These are phyloP conservation scores for Clistopyga incitator DNA, from an alignment of 2,888 invertebrate species.

Conservation along the genomic window DNA sequence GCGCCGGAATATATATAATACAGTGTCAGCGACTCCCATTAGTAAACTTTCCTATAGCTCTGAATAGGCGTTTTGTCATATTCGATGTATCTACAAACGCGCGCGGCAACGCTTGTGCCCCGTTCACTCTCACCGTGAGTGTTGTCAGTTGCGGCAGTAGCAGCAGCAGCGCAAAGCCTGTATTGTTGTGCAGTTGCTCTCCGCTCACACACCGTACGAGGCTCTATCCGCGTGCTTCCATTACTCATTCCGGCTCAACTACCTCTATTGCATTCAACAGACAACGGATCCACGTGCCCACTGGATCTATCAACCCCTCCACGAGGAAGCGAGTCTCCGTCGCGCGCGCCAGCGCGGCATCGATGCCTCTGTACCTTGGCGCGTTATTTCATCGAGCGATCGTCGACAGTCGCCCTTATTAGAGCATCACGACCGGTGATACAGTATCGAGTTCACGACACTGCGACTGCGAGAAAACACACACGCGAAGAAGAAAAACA, in stretches of 20 bases:
- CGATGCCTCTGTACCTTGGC: not conserved
- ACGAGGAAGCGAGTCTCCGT: not conserved
- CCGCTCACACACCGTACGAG: not conserved
- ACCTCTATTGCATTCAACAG: constrained; percentile 3
- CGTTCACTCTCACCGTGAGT: not conserved
- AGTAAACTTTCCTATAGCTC: not conserved
- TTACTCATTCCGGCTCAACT: constrained; percentile 3
- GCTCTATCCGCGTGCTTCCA: not conserved
- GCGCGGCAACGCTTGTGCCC: not conserved
- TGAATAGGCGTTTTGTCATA: not conserved
- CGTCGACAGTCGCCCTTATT: constrained; percentile 6
- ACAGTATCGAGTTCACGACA: not conserved
- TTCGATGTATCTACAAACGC: not conserved
- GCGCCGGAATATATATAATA: constrained; percentile 50
- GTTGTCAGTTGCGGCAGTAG: not conserved
- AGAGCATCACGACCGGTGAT: not conserved
- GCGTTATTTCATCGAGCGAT: constrained; percentile 14
- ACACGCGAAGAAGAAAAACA: not conserved
- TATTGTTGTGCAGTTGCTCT: not conserved
- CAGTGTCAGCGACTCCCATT: not conserved
- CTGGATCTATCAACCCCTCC: constrained; percentile 9
- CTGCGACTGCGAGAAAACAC: not conserved
- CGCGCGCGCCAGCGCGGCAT: constrained; percentile 2
- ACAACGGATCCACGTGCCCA: constrained; percentile 14
- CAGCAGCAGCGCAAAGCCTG: not conserved